These are phyloP conservation scores for Prionace glauca DNA, from an alignment of 2,797 vertebrate genomes.

Conservation along the genomic window DNA sequence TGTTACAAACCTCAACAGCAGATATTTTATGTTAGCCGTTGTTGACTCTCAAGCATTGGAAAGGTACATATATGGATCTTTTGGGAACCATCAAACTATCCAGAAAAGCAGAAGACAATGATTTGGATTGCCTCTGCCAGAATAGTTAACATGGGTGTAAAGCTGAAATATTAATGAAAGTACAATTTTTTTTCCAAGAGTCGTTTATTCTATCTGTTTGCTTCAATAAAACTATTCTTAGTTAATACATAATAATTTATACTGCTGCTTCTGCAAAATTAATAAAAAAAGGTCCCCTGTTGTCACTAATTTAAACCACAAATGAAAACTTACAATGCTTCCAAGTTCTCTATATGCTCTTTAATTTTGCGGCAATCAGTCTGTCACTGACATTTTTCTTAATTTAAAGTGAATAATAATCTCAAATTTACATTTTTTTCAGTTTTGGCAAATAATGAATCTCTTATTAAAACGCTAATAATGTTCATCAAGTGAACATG, in stretches of 20 bases:
- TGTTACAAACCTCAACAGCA: neutral
- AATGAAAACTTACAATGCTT: neutral
- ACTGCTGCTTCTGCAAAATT: neutral
- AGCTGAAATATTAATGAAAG: neutral
- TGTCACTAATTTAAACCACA: neutral
- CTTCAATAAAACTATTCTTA: neutral
- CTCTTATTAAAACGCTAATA: neutral
- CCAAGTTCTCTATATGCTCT: neutral
- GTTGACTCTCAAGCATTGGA: neutral
- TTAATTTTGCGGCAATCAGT: neutral
- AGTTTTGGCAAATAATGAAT: neutral
- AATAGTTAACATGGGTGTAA: neutral
- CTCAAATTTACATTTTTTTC: neutral
- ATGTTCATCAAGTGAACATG: neutral
- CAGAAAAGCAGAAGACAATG: neutral
- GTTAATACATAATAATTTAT: neutral
- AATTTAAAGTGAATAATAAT: neutral
- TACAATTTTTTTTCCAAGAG: neutral
- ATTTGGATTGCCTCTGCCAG: neutral
- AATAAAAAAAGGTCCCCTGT: neutral
- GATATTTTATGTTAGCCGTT: neutral
- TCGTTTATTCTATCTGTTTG: slow-evolving; percentile 5
- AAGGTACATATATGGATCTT: neutral
- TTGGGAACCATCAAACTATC: neutral
- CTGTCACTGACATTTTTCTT: slow-evolving; percentile 1